Conservation (phyloP, 1,140 invertebrate species). For the Riptortus pedestris region DNA sequence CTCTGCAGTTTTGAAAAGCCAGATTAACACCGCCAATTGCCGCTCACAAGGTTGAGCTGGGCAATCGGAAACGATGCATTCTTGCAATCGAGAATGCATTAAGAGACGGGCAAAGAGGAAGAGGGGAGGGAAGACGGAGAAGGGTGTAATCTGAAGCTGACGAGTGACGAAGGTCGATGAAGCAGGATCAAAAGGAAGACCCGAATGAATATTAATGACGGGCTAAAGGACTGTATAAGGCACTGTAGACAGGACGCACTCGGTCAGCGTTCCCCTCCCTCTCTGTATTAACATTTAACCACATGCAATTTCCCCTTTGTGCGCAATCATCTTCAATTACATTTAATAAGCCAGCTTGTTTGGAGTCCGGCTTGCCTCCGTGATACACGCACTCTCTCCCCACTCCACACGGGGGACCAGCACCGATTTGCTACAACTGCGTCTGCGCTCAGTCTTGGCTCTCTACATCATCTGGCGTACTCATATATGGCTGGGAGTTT, state of each 20-base stretch:
- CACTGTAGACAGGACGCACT: not conserved
- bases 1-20: no score
- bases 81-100: no score
- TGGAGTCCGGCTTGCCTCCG: conserved; percentile 6
- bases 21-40: no score
- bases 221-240: not conserved
- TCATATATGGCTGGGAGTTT: not conserved
- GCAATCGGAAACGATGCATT: no score
- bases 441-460: not conserved
- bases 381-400: conserved; percentile 10
- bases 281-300: conserved; percentile 19
- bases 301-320: conserved; percentile 14
- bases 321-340: conserved; percentile 20
- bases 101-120: no score
- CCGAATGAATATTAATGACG: conserved; percentile 10
- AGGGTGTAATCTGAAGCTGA: no score
- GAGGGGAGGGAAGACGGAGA: no score
- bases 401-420: not conserved
- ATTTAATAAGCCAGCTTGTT: conserved; percentile 19
- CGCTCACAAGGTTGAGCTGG: no score
- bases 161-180: not conserved
- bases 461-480: not conserved
- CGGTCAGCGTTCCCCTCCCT: not conserved
- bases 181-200: conserved; percentile 2
- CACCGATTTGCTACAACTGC: not conserved